A percentile compares a stretch with the other conserved stretches of the same genome.
phyloP scores from a whole-genome alignment of 2,888 invertebrate species.

The Nemapogon koenigi region DNA sequence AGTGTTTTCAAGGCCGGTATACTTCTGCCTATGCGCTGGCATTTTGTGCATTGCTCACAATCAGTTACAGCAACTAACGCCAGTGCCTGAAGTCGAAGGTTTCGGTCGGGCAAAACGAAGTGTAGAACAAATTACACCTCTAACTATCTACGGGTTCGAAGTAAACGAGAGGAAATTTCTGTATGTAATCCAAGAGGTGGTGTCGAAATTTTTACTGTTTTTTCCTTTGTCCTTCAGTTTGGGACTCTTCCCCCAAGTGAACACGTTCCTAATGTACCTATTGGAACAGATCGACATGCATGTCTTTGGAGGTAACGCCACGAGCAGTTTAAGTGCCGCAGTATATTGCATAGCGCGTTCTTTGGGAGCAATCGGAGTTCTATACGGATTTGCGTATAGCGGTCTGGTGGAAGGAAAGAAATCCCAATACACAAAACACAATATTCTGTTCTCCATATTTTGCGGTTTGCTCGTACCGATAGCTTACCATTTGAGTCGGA shows the following conservation, averaged over 20 bases:
- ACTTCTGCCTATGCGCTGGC: constrained; percentile 83
- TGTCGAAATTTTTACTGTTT: constrained; percentile 82
- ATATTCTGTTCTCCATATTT: constrained; percentile 91
- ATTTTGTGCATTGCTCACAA: constrained; percentile 54
- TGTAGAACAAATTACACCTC: constrained; percentile 28
- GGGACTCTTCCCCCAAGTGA: constrained; percentile 96
- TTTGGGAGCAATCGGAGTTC: constrained; percentile 74
- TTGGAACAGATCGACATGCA: constrained; percentile 95
- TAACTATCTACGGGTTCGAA: constrained; percentile 53
- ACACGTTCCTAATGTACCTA: constrained; percentile 96
- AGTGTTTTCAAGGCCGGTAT: constrained; percentile 91
- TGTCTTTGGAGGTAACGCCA: constrained; percentile 87
- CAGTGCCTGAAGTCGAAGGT: constrained; percentile 17
- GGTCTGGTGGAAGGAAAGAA: constrained; percentile 83
- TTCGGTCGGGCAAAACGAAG: constrained; percentile 35
- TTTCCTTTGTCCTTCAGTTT: constrained; percentile 95
- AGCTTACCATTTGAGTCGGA: constrained; percentile 91
- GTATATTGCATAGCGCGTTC: constrained; percentile 85
- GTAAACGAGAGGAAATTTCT: constrained; percentile 67
- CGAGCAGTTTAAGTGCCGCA: constrained; percentile 83
- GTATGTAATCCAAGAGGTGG: constrained; percentile 71
- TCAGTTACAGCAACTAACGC: constrained; percentile 39
- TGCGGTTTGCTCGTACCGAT: constrained; percentile 87
- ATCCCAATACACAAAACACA: constrained; percentile 76
- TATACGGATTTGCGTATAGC: constrained; percentile 89